phyloP scores from a whole-genome alignment of 2,113 vertebrate genomes.

The Glaucomys volans region DNA sequence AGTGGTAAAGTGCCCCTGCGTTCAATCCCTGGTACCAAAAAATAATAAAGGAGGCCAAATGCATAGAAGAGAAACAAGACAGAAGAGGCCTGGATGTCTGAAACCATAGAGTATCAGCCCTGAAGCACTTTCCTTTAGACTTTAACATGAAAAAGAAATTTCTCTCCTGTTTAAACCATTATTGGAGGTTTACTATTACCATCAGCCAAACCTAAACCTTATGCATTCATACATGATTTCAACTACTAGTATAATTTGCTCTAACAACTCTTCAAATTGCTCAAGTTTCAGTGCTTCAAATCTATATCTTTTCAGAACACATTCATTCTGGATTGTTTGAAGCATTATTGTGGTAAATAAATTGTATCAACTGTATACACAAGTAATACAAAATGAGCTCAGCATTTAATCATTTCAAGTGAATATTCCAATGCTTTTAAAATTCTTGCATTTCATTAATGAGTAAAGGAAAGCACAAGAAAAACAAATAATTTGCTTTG shows the following conservation, averaged over 20 bases:
- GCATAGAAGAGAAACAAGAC: neutral
- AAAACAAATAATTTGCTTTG: constrained; percentile 16
- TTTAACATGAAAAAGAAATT: neutral
- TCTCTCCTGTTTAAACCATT: neutral
- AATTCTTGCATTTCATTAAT: constrained; percentile 22
- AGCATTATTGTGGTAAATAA: too few species aligned
- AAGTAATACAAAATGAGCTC: neutral
- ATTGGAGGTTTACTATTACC: neutral
- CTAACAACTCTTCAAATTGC: neutral
- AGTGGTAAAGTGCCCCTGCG: too few species aligned
- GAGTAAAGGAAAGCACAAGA: neutral
- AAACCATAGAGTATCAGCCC: neutral
- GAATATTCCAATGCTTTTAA: constrained; percentile 7
- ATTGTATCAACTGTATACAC: neutral
- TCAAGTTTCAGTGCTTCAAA: constrained; percentile 30
- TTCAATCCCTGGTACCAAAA: too few species aligned
- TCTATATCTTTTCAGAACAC: neutral
- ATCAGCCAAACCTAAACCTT: constrained; percentile 13
- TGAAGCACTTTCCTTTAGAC: neutral
- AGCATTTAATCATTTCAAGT: neutral
- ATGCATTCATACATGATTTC: neutral
- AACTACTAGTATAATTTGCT: neutral
- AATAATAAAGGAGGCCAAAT: neutral
- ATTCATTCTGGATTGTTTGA: too few species aligned
- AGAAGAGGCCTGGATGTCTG: neutral